Percentiles rank a stretch among this genome's conserved stretches.
phyloP scores from a whole-genome alignment of 23 tunicate species.

The Ciona savignyi region DNA sequence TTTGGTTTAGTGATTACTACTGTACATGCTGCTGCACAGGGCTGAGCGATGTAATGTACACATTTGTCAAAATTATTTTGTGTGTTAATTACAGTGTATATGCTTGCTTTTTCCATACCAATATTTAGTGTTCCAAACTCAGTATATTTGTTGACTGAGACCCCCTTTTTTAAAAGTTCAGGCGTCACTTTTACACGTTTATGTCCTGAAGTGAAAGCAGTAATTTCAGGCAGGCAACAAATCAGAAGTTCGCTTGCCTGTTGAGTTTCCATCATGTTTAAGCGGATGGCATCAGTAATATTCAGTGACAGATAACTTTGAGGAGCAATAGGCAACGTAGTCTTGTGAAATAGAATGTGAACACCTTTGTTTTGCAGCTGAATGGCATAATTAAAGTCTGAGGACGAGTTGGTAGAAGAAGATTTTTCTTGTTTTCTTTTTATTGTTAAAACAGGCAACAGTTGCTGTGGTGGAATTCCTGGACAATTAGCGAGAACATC shows the following conservation, averaged over 20 bases:
- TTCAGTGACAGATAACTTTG: background rate
- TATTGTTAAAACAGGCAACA: conserved; percentile 17
- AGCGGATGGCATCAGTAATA: background rate
- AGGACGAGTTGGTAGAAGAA: background rate
- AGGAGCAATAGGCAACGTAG: background rate
- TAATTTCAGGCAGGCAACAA: conserved; percentile 18
- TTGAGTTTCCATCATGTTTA: background rate
- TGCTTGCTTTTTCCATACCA: conserved; percentile 34
- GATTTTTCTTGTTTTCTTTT: background rate
- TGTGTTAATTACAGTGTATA: conserved; percentile 17
- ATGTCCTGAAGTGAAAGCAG: conserved; percentile 36
- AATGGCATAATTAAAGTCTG: conserved; percentile 14
- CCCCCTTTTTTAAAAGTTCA: conserved; percentile 20
- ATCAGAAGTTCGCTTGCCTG: background rate
- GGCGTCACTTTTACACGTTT: conserved; percentile 33
- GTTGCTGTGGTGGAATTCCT: conserved; percentile 4
- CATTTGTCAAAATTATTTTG: background rate
- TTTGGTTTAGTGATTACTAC: conserved; percentile 22
- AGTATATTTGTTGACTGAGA: conserved; percentile 19
- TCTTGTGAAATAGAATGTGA: background rate
- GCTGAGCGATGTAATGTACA: conserved; percentile 9
- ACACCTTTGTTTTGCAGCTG: conserved; percentile 24
- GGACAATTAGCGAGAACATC: conserved; percentile 14
- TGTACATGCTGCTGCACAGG: conserved; percentile 58
- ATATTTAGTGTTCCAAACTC: conserved; percentile 56